Conservation (phyloP, 2,113 vertebrate genomes). For the Herpetotheres cachinnans region DNA sequence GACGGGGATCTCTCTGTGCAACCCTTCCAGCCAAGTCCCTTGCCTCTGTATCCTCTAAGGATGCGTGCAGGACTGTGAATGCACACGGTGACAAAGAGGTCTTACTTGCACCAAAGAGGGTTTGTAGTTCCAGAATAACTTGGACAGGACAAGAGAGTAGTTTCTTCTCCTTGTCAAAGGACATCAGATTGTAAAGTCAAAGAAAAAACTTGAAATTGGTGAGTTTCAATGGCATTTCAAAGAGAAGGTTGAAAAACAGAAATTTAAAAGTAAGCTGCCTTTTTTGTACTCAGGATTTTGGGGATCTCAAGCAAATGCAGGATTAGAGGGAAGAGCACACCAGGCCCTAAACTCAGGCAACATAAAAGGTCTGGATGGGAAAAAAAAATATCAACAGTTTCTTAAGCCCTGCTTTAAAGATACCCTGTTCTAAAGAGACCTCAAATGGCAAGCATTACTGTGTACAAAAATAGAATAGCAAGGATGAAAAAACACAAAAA, state of each 20-base stretch:
- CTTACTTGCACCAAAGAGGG: neutral
- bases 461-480: conserved; percentile 73
- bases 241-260: neutral
- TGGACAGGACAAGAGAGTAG: neutral
- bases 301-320: neutral
- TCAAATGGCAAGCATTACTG: conserved; percentile 59
- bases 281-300: conserved; percentile 11
- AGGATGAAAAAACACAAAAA: conserved; percentile 71
- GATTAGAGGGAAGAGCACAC: neutral
- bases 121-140: neutral
- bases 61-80: neutral
- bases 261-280: conserved; percentile 17
- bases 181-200: neutral
- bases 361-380: neutral
- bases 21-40: neutral
- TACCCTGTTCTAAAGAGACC: conserved; percentile 71
- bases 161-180: neutral
- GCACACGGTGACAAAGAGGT: neutral
- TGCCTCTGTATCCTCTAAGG: neutral
- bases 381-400: neutral
- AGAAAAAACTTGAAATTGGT: neutral
- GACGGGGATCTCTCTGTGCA: neutral
- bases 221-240: conserved; percentile 8
- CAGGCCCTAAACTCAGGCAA: conserved; percentile 2
- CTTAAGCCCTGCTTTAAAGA: conserved; percentile 65